Conservation (phyloP, 2,888 invertebrate genomes). For the Tryphoninae sp. region DNA sequence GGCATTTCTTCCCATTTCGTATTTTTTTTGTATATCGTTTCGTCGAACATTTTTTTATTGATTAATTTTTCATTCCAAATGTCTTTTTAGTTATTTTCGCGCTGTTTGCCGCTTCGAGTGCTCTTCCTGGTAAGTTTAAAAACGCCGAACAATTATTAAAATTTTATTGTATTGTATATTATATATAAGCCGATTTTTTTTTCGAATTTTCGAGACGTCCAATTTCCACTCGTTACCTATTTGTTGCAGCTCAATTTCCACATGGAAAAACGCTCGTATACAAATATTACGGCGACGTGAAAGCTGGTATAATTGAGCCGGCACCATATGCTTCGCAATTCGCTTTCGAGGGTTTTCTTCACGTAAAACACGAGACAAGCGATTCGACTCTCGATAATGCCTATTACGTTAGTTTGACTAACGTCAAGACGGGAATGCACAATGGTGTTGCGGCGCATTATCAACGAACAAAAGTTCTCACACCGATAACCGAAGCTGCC, state of each 20-base stretch:
- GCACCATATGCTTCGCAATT: conserved; percentile 76
- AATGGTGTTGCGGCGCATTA: conserved; percentile 72
- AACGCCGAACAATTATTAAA: no score
- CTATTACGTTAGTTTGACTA: conserved; percentile 72
- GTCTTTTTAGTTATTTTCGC: conserved; percentile 68
- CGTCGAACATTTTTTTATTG: background rate
- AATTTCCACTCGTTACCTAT: conserved; percentile 19
- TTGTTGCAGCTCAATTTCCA: conserved; percentile 76
- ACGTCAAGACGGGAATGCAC: conserved; percentile 76
- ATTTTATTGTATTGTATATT: no score
- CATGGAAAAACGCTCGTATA: conserved; percentile 82
- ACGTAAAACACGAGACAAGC: conserved; percentile 71
- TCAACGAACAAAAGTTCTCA: conserved; percentile 51
- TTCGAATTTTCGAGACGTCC: background rate
- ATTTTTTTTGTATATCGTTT: background rate
- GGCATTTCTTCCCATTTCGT: background rate
- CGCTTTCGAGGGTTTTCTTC: conserved; percentile 76
- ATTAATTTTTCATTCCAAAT: conserved; percentile 38
- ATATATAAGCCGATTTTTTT: background rate
- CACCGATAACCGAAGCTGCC: conserved; percentile 64
- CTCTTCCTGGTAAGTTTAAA: conserved; percentile 69
- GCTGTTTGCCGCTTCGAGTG: conserved; percentile 63
- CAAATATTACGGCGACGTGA: conserved; percentile 79
- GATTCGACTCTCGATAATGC: conserved; percentile 71
- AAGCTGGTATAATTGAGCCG: conserved; percentile 78